Base-by-base conservation (phyloP, 2,113 vertebrate genomes). In the Cynocephalus volans region DNA sequence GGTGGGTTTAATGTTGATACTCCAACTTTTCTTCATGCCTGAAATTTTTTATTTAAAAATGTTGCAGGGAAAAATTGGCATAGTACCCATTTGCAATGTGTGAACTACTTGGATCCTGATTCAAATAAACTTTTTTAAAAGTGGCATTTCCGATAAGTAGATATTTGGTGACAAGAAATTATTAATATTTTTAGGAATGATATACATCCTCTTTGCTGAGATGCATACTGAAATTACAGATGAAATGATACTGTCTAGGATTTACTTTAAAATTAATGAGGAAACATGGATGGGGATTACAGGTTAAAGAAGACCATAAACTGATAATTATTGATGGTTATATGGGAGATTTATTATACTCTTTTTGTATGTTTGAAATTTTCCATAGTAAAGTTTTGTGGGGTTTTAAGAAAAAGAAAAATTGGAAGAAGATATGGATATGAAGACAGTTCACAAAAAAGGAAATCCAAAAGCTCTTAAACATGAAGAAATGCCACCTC, bases 381-480 rank as follows among this genome's bases (percentile, higher is more conserved):
- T 56, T 28, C 18, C 33, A 79, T 4, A 93, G 36, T 45, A 79
- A 62, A 56, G 31, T 56, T 72, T 64, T 64, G 24, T 64, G 62
- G 11, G 10, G 10, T 58, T 41, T 50, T 36, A 36, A 70, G 24
- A 41, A 60, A 62, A 94, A 88, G 54, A 64, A 80, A 72, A 94
- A 73, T 9, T 4, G 23, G 12, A 10, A 67, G 0, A 81, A 33
- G 24, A 56, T 60, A 60, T 82, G 41, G 24, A 56, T 60, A 60
- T 82, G 24, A 91, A 97, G 75, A 83, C 19, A 93, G 6, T 80
- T 80, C 86, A 90, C 50, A 77, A 10, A 60, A 76, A 72, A 91
- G 14, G 36, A 88, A 93, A 70, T 54, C 4, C 18, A 28, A 65
- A 60, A 36, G 15, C 24, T 79, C 62, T 91, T 72, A 58, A 88